Evolutionary conservation across 2,113 vertebrate genomes (phyloP).

Genomic region (Cercocebus atys): DNA sequence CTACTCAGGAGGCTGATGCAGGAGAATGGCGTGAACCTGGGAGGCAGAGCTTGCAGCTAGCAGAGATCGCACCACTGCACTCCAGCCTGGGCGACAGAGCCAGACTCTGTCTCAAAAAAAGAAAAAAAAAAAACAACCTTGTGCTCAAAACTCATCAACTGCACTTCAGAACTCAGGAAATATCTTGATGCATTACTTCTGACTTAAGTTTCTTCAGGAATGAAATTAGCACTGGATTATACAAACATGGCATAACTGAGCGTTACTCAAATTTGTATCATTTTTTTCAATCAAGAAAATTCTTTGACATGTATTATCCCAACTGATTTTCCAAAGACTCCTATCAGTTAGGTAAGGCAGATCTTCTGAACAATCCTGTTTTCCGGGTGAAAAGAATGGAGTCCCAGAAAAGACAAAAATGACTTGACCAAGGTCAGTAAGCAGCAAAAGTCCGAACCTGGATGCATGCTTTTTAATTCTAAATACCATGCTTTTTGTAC

Average conservation of each 20-base stretch:
- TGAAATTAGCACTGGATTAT: not conserved
- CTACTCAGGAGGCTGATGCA: too few species aligned
- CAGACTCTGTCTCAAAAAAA: too few species aligned
- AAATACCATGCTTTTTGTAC: not conserved
- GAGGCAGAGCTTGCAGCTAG: too few species aligned
- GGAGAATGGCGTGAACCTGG: fast-evolving
- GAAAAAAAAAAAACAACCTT: too few species aligned
- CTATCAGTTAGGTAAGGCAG: not conserved
- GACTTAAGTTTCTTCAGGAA: not conserved
- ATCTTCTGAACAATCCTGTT: not conserved
- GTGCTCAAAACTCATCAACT: not conserved
- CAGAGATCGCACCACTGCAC: too few species aligned
- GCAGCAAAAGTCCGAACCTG: not conserved
- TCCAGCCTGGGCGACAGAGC: too few species aligned
- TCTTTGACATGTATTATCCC: not conserved
- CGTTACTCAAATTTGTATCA: not conserved
- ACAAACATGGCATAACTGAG: not conserved
- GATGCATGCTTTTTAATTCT: not conserved
- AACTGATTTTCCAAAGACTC: not conserved
- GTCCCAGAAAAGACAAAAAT: not conserved
- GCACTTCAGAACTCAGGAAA: not conserved
- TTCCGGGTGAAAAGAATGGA: not conserved
- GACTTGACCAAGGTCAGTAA: not conserved
- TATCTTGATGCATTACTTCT: not conserved
- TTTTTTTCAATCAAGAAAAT: not conserved